A percentile compares a stretch with the other conserved stretches of the same genome.
phyloP scores from a whole-genome alignment of 1,140 invertebrate genomes.

The Thaumetopoea pityocampa region DNA sequence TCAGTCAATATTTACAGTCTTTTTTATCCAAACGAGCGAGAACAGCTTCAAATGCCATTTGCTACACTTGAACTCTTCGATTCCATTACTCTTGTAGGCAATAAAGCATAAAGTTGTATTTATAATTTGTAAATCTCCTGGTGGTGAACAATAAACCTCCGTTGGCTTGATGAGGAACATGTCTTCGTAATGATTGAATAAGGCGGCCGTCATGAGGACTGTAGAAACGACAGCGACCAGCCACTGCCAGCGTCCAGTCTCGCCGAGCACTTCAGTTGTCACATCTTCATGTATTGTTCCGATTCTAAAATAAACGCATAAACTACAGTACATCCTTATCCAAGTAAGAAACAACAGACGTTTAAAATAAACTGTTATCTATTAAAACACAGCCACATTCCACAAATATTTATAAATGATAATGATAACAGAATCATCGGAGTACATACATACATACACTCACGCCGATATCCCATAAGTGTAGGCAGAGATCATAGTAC shows the following conservation, averaged over 20 bases:
- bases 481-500: too few relatives aligned
- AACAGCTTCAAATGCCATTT: conserved; percentile 48
- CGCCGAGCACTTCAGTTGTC: conserved; percentile 55
- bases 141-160: conserved; percentile 29
- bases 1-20: too few relatives aligned
- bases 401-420: too few relatives aligned
- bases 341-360: too few relatives aligned
- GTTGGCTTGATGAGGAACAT: conserved; percentile 40
- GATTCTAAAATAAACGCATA: conserved; percentile 50
- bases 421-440: too few relatives aligned
- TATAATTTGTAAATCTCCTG: conserved; percentile 19
- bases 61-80: conserved; percentile 31
- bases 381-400: too few relatives aligned
- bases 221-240: conserved; percentile 44
- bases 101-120: conserved; percentile 41
- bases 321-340: too few relatives aligned
- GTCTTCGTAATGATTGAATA: conserved; percentile 53
- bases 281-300: conserved; percentile 62
- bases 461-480: too few relatives aligned
- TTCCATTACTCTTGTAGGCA: conserved; percentile 27
- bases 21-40: conserved; percentile 47
- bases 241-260: conserved; percentile 60
- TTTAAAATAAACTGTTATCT: too few relatives aligned
- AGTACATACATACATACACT: too few relatives aligned
- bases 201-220: conserved; percentile 30